Evolutionary conservation across 2,113 vertebrate species (phyloP).

Genomic region (Bambusicola thoracicus): DNA sequence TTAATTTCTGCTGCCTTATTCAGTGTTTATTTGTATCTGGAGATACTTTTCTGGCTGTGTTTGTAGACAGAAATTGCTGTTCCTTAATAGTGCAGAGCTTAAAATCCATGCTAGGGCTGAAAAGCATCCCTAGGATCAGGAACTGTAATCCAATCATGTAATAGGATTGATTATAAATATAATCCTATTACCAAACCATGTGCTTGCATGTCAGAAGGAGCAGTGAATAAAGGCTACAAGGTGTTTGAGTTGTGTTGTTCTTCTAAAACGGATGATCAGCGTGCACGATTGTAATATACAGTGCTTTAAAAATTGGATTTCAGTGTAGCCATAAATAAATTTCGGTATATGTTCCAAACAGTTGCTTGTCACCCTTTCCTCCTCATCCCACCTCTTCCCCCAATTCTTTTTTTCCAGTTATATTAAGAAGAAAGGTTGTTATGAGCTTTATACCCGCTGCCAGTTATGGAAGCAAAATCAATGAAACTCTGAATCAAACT

Average conservation of each 20-base stretch:
- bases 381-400: no score
- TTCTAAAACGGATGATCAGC: not conserved
- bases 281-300: not conserved
- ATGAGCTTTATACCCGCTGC: not conserved
- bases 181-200: slow-evolving; percentile 42
- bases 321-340: not conserved
- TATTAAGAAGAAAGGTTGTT: not conserved
- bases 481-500: not conserved
- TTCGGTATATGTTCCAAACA: not conserved
- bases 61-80: not conserved
- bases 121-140: slow-evolving; percentile 16
- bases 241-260: not conserved
- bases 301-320: not conserved
- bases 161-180: slow-evolving; percentile 57
- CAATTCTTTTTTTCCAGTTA: not conserved
- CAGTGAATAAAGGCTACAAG: not conserved
- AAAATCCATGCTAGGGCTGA: not conserved
- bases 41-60: not conserved
- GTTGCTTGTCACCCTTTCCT: not conserved
- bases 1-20: not conserved
- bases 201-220: slow-evolving; percentile 11
- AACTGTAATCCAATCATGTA: slow-evolving; percentile 35
- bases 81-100: not conserved
- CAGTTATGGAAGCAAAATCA: not conserved
- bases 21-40: not conserved